phyloP scores from a whole-genome alignment of 2,888 invertebrate species.

The Andrena hattorfiana region DNA sequence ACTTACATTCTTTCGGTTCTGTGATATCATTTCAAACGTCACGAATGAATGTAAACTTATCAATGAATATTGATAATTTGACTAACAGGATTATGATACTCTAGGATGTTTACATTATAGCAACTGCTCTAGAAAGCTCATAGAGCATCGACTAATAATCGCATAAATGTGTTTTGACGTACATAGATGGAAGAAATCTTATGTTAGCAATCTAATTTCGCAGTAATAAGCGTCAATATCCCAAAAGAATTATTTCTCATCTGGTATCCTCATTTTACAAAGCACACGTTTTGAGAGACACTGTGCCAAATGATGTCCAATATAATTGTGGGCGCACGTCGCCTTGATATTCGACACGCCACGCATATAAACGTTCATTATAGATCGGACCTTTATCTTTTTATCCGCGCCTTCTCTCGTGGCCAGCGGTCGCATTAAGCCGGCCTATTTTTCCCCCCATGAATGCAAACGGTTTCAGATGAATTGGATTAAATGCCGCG shows the following conservation, averaged over 20 bases:
- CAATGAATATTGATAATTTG: neutral
- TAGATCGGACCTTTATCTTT: constrained; percentile 36
- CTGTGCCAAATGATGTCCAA: constrained; percentile 31
- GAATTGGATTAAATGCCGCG: constrained; percentile 44
- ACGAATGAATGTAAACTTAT: neutral
- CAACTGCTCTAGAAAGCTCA: no score
- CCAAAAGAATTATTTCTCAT: neutral
- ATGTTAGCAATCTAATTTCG: no score
- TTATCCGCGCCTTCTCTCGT: constrained; percentile 21
- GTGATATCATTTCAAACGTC: no score
- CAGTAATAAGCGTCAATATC: neutral
- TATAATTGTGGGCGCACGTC: constrained; percentile 20
- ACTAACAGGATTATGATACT: no score
- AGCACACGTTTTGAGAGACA: constrained; percentile 24
- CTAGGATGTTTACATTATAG: no score
- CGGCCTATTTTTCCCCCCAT: constrained; percentile 17
- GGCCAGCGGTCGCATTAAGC: constrained; percentile 6
- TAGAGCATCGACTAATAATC: no score
- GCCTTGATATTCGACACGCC: constrained; percentile 33
- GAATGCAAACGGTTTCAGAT: constrained; percentile 28
- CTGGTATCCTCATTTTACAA: neutral
- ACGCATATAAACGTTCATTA: constrained; percentile 42
- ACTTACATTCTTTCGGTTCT: no score
- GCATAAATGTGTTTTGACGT: no score
- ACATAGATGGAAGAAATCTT: no score